These are phyloP conservation scores for Panopea generosa DNA, from an alignment of 2,888 invertebrate genomes.

Conservation along the genomic window DNA sequence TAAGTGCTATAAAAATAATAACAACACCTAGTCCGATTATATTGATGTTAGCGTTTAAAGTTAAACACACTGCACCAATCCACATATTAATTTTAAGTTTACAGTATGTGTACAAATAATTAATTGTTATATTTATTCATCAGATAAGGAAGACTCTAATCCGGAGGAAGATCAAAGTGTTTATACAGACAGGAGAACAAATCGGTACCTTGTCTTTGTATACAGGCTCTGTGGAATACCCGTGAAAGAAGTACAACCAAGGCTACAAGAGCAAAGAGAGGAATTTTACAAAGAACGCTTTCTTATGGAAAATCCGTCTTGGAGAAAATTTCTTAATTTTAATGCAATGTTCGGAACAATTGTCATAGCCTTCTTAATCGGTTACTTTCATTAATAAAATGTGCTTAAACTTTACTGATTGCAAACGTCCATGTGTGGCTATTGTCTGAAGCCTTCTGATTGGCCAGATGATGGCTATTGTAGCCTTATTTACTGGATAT, in stretches of 20 bases:
- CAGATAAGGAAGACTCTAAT: slow-evolving; percentile 6
- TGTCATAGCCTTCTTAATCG: slow-evolving; percentile 54
- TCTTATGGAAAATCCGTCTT: slow-evolving; percentile 42
- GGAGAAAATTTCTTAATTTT: slow-evolving; percentile 51
- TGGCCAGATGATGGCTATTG: no score
- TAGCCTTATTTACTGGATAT: no score
- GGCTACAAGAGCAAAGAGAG: background rate
- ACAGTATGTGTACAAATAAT: slow-evolving; percentile 6
- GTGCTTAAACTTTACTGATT: no score
- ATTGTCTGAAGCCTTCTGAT: no score
- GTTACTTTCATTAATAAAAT: slow-evolving; percentile 55
- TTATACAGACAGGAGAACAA: background rate
- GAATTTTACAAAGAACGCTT: slow-evolving; percentile 29
- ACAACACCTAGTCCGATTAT: no score
- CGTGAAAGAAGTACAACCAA: background rate
- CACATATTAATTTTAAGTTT: no score
- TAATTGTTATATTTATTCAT: background rate
- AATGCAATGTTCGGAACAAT: slow-evolving; percentile 58
- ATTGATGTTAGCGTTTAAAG: no score
- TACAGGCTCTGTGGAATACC: slow-evolving; percentile 46
- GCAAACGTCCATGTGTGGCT: no score
- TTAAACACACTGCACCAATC: no score
- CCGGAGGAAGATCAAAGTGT: background rate
- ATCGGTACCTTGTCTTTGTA: background rate
- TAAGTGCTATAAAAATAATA: no score